Conservation (phyloP, 2,888 invertebrate genomes). For the Trichopria drosophilae region DNA sequence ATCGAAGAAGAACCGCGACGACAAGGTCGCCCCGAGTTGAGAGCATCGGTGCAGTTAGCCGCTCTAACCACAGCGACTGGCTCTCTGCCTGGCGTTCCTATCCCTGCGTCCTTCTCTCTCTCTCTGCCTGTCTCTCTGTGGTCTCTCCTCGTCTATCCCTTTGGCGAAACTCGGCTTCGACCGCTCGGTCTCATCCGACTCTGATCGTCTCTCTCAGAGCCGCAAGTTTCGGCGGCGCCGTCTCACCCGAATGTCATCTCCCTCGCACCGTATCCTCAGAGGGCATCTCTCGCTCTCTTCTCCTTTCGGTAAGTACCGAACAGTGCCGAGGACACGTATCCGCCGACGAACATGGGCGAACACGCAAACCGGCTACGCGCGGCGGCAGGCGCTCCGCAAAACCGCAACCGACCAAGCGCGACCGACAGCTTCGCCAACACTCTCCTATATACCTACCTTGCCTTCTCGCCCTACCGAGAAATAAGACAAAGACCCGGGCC, state of each 20-base stretch:
- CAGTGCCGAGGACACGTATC: constrained; percentile 53
- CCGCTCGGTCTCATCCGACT: constrained; percentile 18
- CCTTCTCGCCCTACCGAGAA: constrained; percentile 32
- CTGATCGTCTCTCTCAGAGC: constrained; percentile 17
- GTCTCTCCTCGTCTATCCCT: constrained; percentile 24
- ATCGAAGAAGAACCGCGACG: too few relatives aligned
- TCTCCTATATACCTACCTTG: constrained; percentile 33
- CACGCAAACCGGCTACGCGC: constrained; percentile 54
- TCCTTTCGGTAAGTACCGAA: constrained; percentile 42
- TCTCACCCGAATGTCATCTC: constrained; percentile 12
- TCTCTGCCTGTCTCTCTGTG: constrained; percentile 15
- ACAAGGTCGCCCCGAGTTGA: constrained; percentile 50
- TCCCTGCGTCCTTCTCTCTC: constrained; percentile 40
- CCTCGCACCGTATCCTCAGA: constrained; percentile 31
- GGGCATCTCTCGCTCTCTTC: constrained; percentile 26
- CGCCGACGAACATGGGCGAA: constrained; percentile 45
- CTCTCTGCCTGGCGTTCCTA: constrained; percentile 42
- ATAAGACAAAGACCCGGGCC: constrained; percentile 30
- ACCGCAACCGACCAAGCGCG: constrained; percentile 55
- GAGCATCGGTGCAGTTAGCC: constrained; percentile 57
- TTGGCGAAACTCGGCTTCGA: too few relatives aligned
- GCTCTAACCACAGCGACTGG: constrained; percentile 54
- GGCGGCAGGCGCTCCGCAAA: constrained; percentile 51
- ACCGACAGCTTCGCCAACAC: constrained; percentile 57
- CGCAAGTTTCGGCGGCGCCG: too few relatives aligned